Base-by-base conservation (phyloP, 1,140 invertebrate species). In the Cecropterus lyciades region DNA sequence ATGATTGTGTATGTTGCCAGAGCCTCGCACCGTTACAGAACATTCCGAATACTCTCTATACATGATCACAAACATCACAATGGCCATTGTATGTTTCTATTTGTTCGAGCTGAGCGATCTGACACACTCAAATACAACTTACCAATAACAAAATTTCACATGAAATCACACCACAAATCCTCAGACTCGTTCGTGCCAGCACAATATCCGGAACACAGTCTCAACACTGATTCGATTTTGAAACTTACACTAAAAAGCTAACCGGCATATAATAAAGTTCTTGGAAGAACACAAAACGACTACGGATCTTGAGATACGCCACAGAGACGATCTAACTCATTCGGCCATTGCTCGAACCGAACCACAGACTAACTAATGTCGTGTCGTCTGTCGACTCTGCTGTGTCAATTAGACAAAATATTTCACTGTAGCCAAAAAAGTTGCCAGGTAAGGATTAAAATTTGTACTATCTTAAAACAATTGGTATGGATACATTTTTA, bases 61-160 rank as follows among this genome's bases (percentile, higher is more conserved):
- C 14, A 55, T 56, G 20, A 51, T 59, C 42, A 65, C 43, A 73
- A 52, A 43, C 51, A 67, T 43, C 60, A 73, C 69, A 73, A 70
- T 73, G 60, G 33, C 24, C 24, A 73, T 70, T 73, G 63, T 73
- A 56, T 42, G 60, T 65, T 37, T 51, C 48, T 64, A 76, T 71
- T 73, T 68, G 43, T 17, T 63, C 43, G 63, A 64, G 45, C 15
- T 27, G 68, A 67, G n/a, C 67, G 45, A 67, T 59, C 37, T 64
- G 52, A 30, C 17, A 69, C 62, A 66, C 33, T 56, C 51, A 42
- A 65, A 48, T 48, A 40, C 53, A 75, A 89, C 86, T 87, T 85
- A 89, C 86, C 84, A 85, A 80, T 72, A 82, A 79, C 70, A 86
- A 69, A 70, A 70, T 82, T 85, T 87, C 71, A 76, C 65, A 80